Evolutionary conservation across 2,888 invertebrate genomes (phyloP).

Genomic region (Caprella mutica): DNA sequence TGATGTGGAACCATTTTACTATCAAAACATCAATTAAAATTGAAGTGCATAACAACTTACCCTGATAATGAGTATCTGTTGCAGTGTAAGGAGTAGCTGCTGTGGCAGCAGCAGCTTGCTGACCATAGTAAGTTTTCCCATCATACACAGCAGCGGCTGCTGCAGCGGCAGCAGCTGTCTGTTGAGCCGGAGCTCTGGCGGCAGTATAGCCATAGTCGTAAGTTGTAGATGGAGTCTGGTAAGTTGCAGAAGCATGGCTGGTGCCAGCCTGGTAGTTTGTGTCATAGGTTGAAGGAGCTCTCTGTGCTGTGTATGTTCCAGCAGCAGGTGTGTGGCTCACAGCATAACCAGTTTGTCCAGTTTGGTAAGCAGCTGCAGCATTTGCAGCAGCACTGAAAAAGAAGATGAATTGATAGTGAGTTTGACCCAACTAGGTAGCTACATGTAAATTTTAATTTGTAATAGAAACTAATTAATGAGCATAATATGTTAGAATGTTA

Average conservation of each 20-base stretch:
- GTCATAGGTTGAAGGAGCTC: slow-evolving; percentile 50
- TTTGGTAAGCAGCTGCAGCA: slow-evolving; percentile 33
- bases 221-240: slow-evolving; percentile 32
- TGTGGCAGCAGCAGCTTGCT: slow-evolving; percentile 34
- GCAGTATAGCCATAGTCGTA: slow-evolving; percentile 34
- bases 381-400: slow-evolving; percentile 26
- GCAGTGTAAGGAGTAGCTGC: slow-evolving; percentile 34
- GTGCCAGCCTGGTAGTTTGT: slow-evolving; percentile 49
- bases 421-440: too few species aligned
- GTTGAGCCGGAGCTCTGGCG: slow-evolving; percentile 18
- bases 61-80: slow-evolving; percentile 33
- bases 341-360: slow-evolving; percentile 41
- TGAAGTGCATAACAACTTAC: slow-evolving; percentile 16
- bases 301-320: slow-evolving; percentile 59
- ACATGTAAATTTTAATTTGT: too few species aligned
- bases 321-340: slow-evolving; percentile 54
- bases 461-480: too few species aligned
- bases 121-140: slow-evolving; percentile 33
- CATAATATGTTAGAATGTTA: too few species aligned
- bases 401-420: neutral
- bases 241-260: slow-evolving; percentile 37
- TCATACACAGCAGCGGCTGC: slow-evolving; percentile 33
- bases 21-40: neutral
- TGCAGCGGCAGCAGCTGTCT: slow-evolving; percentile 33
- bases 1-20: too few species aligned